phyloP scores from a whole-genome alignment of 2,888 invertebrate species.

The Cryptocephalus primarius region DNA sequence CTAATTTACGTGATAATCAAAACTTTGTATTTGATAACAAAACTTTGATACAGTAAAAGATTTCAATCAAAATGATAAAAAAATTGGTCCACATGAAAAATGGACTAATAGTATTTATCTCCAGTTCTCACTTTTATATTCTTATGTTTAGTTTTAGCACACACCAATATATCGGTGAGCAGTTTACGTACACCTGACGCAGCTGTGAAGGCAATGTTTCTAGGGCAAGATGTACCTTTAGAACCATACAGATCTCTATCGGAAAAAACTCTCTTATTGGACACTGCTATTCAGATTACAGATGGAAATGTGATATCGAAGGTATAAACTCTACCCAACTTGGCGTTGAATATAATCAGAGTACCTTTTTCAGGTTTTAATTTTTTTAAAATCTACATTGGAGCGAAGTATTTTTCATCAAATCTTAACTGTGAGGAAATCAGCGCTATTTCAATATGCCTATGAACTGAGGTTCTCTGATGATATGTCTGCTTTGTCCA shows the following conservation, averaged over 20 bases:
- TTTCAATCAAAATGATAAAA: no score
- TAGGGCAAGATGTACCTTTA: not conserved
- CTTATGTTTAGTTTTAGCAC: no score
- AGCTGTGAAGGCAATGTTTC: not conserved
- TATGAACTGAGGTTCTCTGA: not conserved
- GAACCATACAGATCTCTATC: not conserved
- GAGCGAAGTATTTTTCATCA: not conserved
- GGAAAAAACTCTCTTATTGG: not conserved
- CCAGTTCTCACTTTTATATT: no score
- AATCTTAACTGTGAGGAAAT: constrained; percentile 5
- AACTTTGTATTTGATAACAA: no score
- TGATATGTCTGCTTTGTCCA: not conserved
- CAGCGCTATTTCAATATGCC: not conserved
- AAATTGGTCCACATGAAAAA: no score
- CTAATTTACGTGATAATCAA: no score
- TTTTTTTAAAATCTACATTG: not conserved
- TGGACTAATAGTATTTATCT: no score
- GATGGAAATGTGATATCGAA: not conserved
- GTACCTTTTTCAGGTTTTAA: constrained; percentile 1
- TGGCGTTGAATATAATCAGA: not conserved
- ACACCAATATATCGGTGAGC: no score
- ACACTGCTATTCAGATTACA: not conserved
- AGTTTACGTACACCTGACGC: not conserved
- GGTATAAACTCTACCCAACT: not conserved
- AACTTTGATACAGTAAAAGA: no score